Evolutionary conservation across 2,888 invertebrate genomes (phyloP).

Genomic region (Ecliptopera silaceata): DNA sequence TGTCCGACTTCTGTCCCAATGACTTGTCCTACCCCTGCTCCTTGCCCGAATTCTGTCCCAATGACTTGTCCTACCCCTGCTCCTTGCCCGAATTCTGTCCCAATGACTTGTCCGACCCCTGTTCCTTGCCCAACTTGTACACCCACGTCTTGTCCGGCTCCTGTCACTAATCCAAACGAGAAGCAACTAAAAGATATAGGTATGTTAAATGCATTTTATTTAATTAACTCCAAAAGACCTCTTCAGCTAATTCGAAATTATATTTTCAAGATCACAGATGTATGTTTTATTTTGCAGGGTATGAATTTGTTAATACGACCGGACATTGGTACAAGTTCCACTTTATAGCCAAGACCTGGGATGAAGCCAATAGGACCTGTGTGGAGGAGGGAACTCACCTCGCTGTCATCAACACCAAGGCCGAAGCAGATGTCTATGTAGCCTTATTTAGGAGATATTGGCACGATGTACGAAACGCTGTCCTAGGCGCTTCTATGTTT

Average conservation of each 20-base stretch:
- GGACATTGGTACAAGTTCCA: slow-evolving; percentile 2
- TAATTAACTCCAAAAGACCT: too few species aligned
- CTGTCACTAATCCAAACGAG: too few species aligned
- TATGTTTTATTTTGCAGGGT: neutral
- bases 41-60: neutral
- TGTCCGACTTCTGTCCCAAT: neutral
- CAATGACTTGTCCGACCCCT: too few species aligned
- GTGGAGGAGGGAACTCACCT: neutral
- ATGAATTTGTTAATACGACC: neutral
- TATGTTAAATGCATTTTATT: neutral
- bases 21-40: neutral
- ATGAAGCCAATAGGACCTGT: neutral
- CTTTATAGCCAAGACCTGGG: neutral
- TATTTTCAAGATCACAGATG: too few species aligned
- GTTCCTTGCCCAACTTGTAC: too few species aligned
- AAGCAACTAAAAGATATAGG: too few species aligned
- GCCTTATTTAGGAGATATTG: neutral
- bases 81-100: too few species aligned
- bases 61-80: too few species aligned
- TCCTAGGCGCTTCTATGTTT: neutral
- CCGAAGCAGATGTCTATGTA: neutral
- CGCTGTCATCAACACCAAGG: neutral
- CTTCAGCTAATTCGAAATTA: too few species aligned
- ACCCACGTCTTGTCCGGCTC: too few species aligned
- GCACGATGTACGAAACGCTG: neutral